Base-by-base conservation (phyloP, 2,113 vertebrate species). In the Empidonax traillii region DNA sequence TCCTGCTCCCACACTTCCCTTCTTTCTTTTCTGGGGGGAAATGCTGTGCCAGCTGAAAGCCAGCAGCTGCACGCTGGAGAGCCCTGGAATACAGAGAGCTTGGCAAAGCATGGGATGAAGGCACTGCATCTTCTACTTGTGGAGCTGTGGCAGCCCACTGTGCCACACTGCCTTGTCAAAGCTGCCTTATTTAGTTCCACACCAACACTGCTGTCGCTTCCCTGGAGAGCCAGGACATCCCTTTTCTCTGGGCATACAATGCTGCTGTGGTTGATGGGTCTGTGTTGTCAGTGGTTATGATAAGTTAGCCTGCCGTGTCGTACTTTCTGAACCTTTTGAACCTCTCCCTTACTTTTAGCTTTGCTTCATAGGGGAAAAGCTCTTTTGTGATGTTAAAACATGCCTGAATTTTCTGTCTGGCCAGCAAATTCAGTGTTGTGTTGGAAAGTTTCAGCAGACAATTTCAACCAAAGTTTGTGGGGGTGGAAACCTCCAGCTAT, bases 351-450 rank as follows among this genome's bases (percentile, higher is more conserved):
- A 44, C 27, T 89, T 71, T 74, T 58, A 56, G 27, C 46, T 69
- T 73, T 69, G 30, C 46, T 87, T 84, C 55, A 6, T 3, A 51
- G 27, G 41, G 55, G 17, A 65, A 7, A 78, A 25, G 33, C 9
- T 62, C 47, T 73, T 2, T 2, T 31, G 20, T 31, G 74, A 47
- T 71, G 37, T 43, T 58, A 71, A 75, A 83, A 90, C 3, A 19
- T 0, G 16, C 62, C 53, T 41, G 43, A 81, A 8, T 79, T 88
- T 30, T 91, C 67, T 65, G 35, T 59, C 68, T 86, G 59, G 49
- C 39, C 80, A 80, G 44, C 35, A 73, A 68, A 61, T 84, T 51
- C 49, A 33, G 73, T 0, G 0, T 35, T 35, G 27, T 1, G 0
- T 61, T 0, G 0, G 33, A 21, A 84, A 56, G 55, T 68, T 83